Evolutionary conservation across 1,140 invertebrate genomes (phyloP).

Genomic region (Parasteatoda tepidariorum): DNA sequence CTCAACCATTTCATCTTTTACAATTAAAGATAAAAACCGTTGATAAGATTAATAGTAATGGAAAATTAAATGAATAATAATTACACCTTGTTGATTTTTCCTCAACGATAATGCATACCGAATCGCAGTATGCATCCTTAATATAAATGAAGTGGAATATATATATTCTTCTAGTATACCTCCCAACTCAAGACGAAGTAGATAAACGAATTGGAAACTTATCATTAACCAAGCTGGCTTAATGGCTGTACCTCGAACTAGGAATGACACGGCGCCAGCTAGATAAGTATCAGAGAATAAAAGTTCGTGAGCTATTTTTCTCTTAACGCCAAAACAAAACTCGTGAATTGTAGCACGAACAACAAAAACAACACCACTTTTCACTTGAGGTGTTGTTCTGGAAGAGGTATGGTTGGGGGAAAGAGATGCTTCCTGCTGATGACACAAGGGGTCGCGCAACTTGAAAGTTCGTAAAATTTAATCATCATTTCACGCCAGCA

Average conservation of each 20-base stretch:
- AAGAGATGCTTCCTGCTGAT: slow-evolving; percentile 34
- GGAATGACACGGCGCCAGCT: slow-evolving; percentile 29
- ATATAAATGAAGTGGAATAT: not conserved
- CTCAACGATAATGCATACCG: not conserved
- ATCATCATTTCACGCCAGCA: slow-evolving; percentile 46
- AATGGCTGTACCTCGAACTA: slow-evolving; percentile 9
- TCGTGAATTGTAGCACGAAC: slow-evolving; percentile 57
- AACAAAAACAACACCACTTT: slow-evolving; percentile 17
- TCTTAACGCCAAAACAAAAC: slow-evolving; percentile 26
- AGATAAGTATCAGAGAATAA: slow-evolving; percentile 36
- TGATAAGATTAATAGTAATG: too few species aligned
- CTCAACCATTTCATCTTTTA: too few species aligned
- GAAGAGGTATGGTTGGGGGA: too few species aligned
- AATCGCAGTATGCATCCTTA: not conserved
- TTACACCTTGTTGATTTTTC: not conserved
- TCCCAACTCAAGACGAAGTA: slow-evolving; percentile 23
- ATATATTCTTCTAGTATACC: slow-evolving; percentile 32
- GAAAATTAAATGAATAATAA: too few species aligned
- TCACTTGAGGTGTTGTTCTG: slow-evolving; percentile 33
- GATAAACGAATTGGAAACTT: slow-evolving; percentile 51
- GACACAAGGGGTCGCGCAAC: slow-evolving; percentile 45
- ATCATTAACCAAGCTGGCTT: slow-evolving; percentile 55
- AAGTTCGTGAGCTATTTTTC: slow-evolving; percentile 51
- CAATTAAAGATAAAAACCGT: too few species aligned
- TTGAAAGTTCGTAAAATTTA: slow-evolving; percentile 38